phyloP scores from a whole-genome alignment of 2,113 vertebrate genomes.

The Notiomystis cincta region DNA sequence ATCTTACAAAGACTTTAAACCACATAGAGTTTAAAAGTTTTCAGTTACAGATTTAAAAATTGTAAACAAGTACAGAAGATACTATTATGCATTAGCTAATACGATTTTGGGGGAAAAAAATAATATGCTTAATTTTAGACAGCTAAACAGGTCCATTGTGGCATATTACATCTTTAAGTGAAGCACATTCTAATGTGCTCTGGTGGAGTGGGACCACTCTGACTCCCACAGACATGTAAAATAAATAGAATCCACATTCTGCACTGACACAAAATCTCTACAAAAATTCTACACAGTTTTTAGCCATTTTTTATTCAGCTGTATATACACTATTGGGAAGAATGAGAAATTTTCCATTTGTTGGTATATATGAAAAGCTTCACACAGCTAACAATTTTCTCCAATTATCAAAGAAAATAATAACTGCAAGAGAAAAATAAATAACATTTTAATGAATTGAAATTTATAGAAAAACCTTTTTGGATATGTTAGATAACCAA shows the following conservation, averaged over 20 bases:
- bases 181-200: neutral
- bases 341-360: neutral
- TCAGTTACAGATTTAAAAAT: neutral
- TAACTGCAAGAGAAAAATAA: neutral
- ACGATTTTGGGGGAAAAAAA: neutral
- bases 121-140: neutral
- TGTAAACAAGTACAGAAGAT: neutral
- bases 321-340: neutral
- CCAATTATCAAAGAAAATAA: neutral
- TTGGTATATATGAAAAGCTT: neutral
- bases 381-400: neutral
- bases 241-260: neutral
- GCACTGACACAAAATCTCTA: neutral
- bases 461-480: neutral
- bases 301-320: neutral
- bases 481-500: neutral
- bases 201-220: neutral
- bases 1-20: neutral
- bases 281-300: neutral
- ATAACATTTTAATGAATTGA: neutral
- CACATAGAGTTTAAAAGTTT: neutral
- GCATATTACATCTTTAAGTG: neutral
- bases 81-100: neutral
- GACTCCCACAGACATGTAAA: neutral
- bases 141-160: neutral